A percentile compares a stretch with the other conserved stretches of the same genome.
Evolutionary conservation across 1,140 invertebrate species (phyloP).

Genomic region (Drosophila nikananu): DNA sequence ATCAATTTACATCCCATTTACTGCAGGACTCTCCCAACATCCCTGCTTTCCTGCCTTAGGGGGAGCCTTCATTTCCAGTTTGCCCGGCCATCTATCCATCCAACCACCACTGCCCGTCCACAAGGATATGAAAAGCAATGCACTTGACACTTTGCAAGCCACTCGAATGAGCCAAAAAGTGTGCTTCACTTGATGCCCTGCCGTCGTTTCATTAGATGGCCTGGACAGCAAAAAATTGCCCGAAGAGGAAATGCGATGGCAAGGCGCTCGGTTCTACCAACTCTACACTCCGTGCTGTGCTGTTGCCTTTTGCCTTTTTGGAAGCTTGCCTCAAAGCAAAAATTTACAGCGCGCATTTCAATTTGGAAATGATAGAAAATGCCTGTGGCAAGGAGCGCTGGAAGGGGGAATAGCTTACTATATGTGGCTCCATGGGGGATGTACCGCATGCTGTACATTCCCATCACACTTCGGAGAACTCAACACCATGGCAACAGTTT

Average conservation of each 20-base stretch:
- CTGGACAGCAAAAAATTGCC: constrained; percentile 40
- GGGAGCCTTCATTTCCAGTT: constrained; percentile 28
- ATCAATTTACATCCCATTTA: constrained; percentile 68
- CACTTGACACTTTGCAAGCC: constrained; percentile 73
- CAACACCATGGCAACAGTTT: constrained; percentile 70
- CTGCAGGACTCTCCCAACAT: neutral
- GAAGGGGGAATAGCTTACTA: constrained; percentile 9
- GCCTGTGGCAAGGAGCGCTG: constrained; percentile 58
- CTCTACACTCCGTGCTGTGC: neutral
- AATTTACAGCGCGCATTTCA: constrained; percentile 67
- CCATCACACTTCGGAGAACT: constrained; percentile 20
- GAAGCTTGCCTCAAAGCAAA: constrained; percentile 53
- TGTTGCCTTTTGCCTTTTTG: constrained; percentile 22
- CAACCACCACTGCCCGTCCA: constrained; percentile 20
- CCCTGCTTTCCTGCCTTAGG: neutral
- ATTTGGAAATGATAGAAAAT: constrained; percentile 80
- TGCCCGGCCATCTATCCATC: constrained; percentile 6
- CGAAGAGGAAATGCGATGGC: constrained; percentile 29
- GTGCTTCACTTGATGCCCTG: constrained; percentile 52
- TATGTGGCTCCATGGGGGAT: constrained; percentile 9
- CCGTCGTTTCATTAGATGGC: constrained; percentile 52
- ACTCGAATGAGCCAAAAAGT: constrained; percentile 62
- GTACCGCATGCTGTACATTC: constrained; percentile 10
- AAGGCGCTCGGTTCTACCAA: neutral
- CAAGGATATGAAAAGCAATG: constrained; percentile 67